Evolutionary conservation across 2,113 vertebrate genomes (phyloP), one percentile per base, ranked within the genome.

Genomic region (Diphyllodes magnificus): DNA sequence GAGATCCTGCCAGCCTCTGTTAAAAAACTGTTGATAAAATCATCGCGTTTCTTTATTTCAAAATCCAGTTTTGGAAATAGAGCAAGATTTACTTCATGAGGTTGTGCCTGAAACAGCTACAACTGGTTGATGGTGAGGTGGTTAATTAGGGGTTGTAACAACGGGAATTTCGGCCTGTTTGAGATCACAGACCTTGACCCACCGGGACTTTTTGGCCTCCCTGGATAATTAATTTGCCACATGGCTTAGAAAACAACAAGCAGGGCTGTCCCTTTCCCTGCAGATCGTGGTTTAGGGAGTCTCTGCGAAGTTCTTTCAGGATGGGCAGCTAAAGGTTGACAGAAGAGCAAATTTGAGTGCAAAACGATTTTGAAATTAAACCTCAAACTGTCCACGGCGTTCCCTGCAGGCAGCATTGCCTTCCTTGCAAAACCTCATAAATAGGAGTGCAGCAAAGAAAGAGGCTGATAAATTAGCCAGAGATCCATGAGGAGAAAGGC

Each of bases 391-490:
- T 76, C 88, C 72, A 13, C 50, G 30, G 69, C 16, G 9, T 57
- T 86, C 80, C 76, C 90, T 73, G 84, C 86, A 71, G 82, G 65
- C 70, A 71, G 51, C 60, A 8, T 6, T 44, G 71, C 60, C 23
- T 66, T 69, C 80, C 92, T 83, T 81, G 47, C 37, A 84, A 63
- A 77, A 56, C 20, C 92, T 70, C 71, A 28, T 28, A 76, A 93
- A 78, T 2, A 31, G 44, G 49, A 57, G 80, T 6, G 77, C 95
- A 95, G 95, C 96, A 97, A 81, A 82, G 92, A 91, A 95, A 83
- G 88, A 83, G 96, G 64, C 86, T 95, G 96, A 97, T 97, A 96
- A 93, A 92, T 93, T 79, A 84, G 85, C 78, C 92, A 70, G 95
- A 86, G 92, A 96, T 96, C 95, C 94, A 82, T 28, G 94, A 89